phyloP scores from a whole-genome alignment of 2,113 vertebrate species.

The Willisornis vidua region DNA sequence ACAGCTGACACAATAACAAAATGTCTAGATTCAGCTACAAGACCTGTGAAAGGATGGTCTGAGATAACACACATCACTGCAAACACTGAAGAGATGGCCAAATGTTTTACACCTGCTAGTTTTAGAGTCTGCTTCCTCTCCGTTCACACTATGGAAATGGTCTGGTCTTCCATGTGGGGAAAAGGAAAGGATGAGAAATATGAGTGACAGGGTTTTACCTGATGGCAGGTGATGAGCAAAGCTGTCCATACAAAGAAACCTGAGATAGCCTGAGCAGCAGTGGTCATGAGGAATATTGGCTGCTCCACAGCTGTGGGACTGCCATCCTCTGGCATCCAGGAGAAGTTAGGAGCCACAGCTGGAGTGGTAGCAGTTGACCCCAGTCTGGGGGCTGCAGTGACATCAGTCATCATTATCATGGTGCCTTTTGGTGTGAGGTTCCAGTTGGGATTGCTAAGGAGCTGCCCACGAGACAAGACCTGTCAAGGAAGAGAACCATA shows the following conservation, averaged over 20 bases:
- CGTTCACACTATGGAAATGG: neutral
- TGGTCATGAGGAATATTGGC: slow-evolving; percentile 94
- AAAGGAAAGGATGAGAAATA: neutral
- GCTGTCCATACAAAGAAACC: slow-evolving; percentile 97
- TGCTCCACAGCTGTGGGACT: slow-evolving; percentile 82
- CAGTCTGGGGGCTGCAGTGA: slow-evolving; percentile 66
- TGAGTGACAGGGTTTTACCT: slow-evolving; percentile 76
- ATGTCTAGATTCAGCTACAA: neutral
- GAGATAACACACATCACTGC: neutral
- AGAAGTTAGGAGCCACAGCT: slow-evolving; percentile 79
- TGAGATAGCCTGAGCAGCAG: slow-evolving; percentile 89
- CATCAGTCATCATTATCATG: slow-evolving; percentile 76
- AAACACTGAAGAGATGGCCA: neutral
- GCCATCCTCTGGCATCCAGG: slow-evolving; percentile 79
- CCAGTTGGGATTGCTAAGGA: slow-evolving; percentile 4
- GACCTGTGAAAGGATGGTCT: neutral
- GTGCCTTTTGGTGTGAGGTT: slow-evolving; percentile 34
- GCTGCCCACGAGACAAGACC: neutral
- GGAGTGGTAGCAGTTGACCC: slow-evolving; percentile 63
- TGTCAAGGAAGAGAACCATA: slow-evolving; percentile 9
- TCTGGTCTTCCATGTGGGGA: neutral
- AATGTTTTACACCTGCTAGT: neutral
- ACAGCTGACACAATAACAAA: slow-evolving; percentile 7
- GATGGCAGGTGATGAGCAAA: slow-evolving; percentile 93
- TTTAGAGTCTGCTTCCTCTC: neutral